Percentiles rank a stretch among this genome's conserved stretches.
These are phyloP conservation scores for Acleris holmiana DNA, from an alignment of 2,888 invertebrate genomes.

Conservation along the genomic window DNA sequence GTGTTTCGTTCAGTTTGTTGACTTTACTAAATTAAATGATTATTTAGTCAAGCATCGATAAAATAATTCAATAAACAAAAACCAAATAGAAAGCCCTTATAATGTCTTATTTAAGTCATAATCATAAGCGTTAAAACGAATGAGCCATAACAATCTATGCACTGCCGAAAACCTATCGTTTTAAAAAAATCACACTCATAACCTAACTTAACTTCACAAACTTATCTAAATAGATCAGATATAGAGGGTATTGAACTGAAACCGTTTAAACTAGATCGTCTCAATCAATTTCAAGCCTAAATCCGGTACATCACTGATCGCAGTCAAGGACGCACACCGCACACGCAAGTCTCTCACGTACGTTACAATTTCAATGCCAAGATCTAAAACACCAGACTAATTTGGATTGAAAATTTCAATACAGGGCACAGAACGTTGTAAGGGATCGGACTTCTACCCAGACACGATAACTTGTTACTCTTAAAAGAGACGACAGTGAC, in stretches of 20 bases:
- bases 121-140: too few species aligned
- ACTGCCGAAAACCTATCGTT: too few species aligned
- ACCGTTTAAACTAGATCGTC: constrained; percentile 23
- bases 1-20: constrained; percentile 12
- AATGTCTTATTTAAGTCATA: too few species aligned
- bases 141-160: too few species aligned
- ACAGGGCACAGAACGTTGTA: not conserved
- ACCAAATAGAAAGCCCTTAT: too few species aligned
- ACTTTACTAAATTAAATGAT: constrained; percentile 17
- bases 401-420: too few species aligned
- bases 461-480: not conserved
- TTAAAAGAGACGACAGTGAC: not conserved
- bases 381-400: too few species aligned
- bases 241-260: not conserved
- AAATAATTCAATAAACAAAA: not conserved
- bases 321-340: constrained; percentile 24
- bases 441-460: not conserved
- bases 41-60: constrained; percentile 1
- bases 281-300: constrained; percentile 23
- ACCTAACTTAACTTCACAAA: too few species aligned
- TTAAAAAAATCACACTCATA: too few species aligned
- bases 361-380: too few species aligned
- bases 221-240: not conserved
- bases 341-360: constrained; percentile 14
- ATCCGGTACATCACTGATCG: constrained; percentile 5